A percentile compares a stretch with the other conserved stretches of the same genome.
phyloP scores from a whole-genome alignment of 2,113 vertebrate genomes.

The Gambusia holbrooki region DNA sequence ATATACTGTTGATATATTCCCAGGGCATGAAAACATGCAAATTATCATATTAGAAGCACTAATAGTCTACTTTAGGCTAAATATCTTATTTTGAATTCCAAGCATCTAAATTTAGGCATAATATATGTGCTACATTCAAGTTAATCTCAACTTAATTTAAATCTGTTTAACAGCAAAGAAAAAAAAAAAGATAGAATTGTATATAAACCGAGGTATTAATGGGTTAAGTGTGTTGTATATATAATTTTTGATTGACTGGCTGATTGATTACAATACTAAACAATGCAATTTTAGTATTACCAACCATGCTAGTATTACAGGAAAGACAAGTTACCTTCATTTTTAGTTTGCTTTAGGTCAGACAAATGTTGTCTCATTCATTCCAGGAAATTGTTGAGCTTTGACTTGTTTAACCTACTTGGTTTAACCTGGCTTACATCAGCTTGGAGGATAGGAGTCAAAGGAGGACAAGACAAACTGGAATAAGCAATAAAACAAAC shows the following conservation, averaged over 20 bases:
- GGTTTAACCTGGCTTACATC: not conserved
- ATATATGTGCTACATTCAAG: not conserved
- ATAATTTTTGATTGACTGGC: not conserved
- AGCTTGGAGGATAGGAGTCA: constrained; percentile 3
- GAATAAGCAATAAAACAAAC: constrained; percentile 4
- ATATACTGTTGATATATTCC: not conserved
- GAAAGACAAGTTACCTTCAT: not conserved
- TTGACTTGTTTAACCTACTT: constrained; percentile 11
- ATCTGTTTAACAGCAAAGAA: not conserved
- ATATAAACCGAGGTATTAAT: not conserved
- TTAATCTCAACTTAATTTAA: not conserved
- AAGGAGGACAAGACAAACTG: constrained; percentile 9
- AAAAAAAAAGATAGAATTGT: not conserved
- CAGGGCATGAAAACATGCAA: not conserved
- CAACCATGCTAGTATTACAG: not conserved
- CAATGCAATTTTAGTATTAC: too few relatives aligned
- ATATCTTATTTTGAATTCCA: not conserved
- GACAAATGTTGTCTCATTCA: constrained; percentile 9
- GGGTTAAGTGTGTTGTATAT: too few relatives aligned
- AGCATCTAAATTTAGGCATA: not conserved
- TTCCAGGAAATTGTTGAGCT: not conserved
- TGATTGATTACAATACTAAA: not conserved
- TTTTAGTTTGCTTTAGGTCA: not conserved
- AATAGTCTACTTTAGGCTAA: not conserved
- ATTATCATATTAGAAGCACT: not conserved